Base-by-base conservation (phyloP, 2,888 invertebrate genomes). In the Nemurella pictetii region DNA sequence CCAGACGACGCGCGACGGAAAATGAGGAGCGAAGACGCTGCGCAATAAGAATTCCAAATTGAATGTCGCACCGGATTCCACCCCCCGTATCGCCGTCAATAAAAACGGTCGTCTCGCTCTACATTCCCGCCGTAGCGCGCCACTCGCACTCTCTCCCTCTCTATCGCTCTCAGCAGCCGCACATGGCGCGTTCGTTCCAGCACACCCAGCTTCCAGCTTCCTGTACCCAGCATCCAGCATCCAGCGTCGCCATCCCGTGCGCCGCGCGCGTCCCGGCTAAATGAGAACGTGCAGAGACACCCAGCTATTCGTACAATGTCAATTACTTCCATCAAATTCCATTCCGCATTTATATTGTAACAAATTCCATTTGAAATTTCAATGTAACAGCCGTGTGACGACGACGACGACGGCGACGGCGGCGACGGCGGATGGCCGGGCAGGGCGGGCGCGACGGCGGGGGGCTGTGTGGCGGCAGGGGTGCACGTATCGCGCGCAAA, bases 321-420 rank as follows among this genome's bases (percentile, higher is more conserved):
- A 81, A 81, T 81, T 81, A 81, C 81, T 81, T 81, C 81, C 81
- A 81, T 81, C 81, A 81, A 81, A 81, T 81, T 81, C 81, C 81
- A 81, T 81, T 81, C 81, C 81, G 81, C 81, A 36, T 81, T 81
- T 81, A 81, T 81, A 81, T 81, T 81, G 81, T 81, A 36, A 81
- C 81, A 81, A 81, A 81, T 81, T 81, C 81, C 81, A 81, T 35
- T 55, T 36, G 81, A 81, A 81, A 81, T 81, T 81, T 81, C 81
- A 81, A 81, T 81, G 81, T 81, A 55, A 25, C 29, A 78, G n/a
- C 28, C 78, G 15, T 29, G 78, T 30, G 25, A 32, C 3, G 32
- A 9, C 32, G 9, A 9, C 4, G 32, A 32, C 3, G 32, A 9
- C 32, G 78, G 78, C 78, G 25, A 32, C 3, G 32, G 32, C 32